Conservation (phyloP, 2,797 vertebrate genomes). For the Gambusia yucatana region DNA sequence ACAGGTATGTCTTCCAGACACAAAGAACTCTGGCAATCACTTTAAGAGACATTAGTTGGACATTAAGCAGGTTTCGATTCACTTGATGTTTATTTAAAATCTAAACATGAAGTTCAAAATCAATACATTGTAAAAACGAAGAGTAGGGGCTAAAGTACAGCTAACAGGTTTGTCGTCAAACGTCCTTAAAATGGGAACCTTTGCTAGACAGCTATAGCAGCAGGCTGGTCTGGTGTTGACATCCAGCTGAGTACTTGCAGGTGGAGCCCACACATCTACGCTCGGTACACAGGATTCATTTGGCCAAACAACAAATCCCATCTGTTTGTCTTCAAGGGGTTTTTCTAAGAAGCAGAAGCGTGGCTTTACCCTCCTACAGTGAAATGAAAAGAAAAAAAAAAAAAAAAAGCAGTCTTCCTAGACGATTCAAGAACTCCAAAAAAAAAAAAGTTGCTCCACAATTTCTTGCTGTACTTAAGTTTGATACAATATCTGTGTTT, state of each 20-base stretch:
- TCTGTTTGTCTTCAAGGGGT: constrained; percentile 39
- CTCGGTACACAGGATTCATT: constrained; percentile 35
- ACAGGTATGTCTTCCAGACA: background rate
- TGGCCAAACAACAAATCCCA: constrained; percentile 48
- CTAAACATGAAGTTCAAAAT: background rate
- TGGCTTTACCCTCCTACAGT: constrained; percentile 7
- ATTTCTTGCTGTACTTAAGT: background rate
- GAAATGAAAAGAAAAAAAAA: background rate
- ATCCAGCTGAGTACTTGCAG: constrained; percentile 43
- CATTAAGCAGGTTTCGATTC: background rate
- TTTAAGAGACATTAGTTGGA: background rate
- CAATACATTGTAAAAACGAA: background rate
- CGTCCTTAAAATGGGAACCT: background rate
- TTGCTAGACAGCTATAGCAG: constrained; percentile 22
- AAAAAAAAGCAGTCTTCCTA: background rate
- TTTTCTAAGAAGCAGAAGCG: constrained; percentile 11
- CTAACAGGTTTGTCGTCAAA: background rate
- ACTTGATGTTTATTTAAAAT: background rate
- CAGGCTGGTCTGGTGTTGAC: constrained; percentile 33
- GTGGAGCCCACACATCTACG: constrained; percentile 35
- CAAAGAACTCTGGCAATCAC: background rate
- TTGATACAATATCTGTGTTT: background rate
- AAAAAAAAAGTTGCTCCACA: background rate
- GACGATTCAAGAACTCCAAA: background rate
- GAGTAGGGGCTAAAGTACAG: background rate